phyloP scores from a whole-genome alignment of 2,888 invertebrate genomes.

The Zootermopsis nevadensis region DNA sequence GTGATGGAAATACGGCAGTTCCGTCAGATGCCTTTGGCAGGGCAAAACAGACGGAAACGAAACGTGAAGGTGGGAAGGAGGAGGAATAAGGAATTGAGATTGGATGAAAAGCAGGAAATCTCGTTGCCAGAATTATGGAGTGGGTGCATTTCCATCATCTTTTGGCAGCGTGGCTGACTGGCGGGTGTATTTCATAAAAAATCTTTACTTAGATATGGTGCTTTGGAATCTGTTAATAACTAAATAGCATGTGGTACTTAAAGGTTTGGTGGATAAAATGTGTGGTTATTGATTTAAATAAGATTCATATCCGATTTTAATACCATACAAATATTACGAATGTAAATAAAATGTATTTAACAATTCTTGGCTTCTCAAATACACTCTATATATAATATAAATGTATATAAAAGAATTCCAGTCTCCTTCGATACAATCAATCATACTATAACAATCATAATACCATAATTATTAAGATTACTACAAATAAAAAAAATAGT shows the following conservation, averaged over 20 bases:
- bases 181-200: conserved; percentile 13
- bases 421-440: no score
- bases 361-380: no score
- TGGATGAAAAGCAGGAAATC: conserved; percentile 30
- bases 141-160: conserved; percentile 17
- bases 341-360: no score
- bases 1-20: conserved; percentile 31
- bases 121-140: conserved; percentile 8
- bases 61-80: conserved; percentile 2
- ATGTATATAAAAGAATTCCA: no score
- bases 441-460: no score
- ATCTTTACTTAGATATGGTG: background rate
- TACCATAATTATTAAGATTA: no score
- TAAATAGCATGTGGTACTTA: background rate
- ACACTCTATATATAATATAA: no score
- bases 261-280: background rate
- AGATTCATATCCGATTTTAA: no score
- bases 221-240: background rate
- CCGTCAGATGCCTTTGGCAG: conserved; percentile 28
- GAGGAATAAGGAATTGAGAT: conserved; percentile 24
- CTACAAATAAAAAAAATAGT: no score
- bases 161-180: background rate
- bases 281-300: no score
- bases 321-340: no score
- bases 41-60: conserved; percentile 23